Base-by-base conservation (phyloP, 2,888 invertebrate species). In the Coleophora deauratella region DNA sequence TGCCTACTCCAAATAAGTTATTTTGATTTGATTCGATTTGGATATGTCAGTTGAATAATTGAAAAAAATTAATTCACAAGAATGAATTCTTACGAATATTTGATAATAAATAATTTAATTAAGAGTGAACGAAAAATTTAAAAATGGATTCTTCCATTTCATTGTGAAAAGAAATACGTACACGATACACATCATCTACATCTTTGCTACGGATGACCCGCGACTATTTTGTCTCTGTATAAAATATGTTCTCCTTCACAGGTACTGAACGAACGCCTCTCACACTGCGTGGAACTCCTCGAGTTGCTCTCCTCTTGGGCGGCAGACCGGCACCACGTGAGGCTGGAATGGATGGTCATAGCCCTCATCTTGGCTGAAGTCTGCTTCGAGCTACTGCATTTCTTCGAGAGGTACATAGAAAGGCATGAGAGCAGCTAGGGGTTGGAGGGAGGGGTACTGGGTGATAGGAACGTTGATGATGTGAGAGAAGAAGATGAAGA, bases 281-380 rank as follows among this genome's bases (percentile, higher is more conserved):
- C 93, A 56, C 97, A 98, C 72, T 99, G 99, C 69, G 93, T 95
- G 41, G 97, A 98, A 60, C 84, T 99, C 12, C 91, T 98, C 7
- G 95, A 97, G 62, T 86, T 98, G 45, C 82, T 99, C 7, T 94
- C 95, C 0, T 90, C 93, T 27, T 96, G 98, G 87, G 88, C 98
- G 21, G 96, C 94, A 42, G 98, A 98, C 79, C 88, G 92, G 9
- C 98, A 98, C 78, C 97, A 98, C 73, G 91, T 96, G 9, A 88
- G 97, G 1, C 87, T 99, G 0, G 99, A 99, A 74, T 96, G 97
- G 96, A 97, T 98, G 94, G 97, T 99, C 52, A 99, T 99, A 47
- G 87, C 93, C 14, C 90, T 99, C 32, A 99, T 99, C 77, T 90
- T 97, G 88, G 94, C 98, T 0, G 98, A 99, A 82, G 98, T 98